Evolutionary conservation across 2,888 invertebrate genomes (phyloP), one percentile per base, ranked within the genome.

Genomic region (Orthosia incerta): DNA sequence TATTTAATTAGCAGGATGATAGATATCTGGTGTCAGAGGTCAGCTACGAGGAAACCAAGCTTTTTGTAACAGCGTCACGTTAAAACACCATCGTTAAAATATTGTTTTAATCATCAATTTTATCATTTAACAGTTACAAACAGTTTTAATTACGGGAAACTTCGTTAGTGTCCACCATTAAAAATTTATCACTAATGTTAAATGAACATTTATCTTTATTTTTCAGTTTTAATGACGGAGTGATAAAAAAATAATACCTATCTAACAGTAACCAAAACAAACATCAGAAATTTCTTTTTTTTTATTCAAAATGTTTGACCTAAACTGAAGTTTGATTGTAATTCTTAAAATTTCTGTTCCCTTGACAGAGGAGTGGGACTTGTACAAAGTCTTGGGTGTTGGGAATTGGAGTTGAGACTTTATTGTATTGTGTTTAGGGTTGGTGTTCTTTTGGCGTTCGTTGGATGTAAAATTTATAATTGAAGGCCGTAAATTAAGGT

Each of bases 401-500:
- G 4, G 5, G 11, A 53, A 65, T 26, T 63, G 9, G 46, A 88
- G 66, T 76, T 55, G 45, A 55, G 46, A 63, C 83, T 79, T 76
- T 86, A 82, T 76, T 1, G 0, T n/a, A 7, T 53, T 45, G 1
- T 15, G 0, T 4, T 72, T 82, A 92, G 74, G 77, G 90, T 85
- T 67, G 68, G 74, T 48, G 74, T 84, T 87, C 4, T 61, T 45
- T 76, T 86, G 75, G 57, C 45, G 68, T 82, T 82, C 63, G 79
- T 88, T 88, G 89, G 92, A 94, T 94, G 93, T 93, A 90, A 94
- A 95, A 93, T 96, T 96, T 95, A 95, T 96, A 96, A 96, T 96
- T 96, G 96, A 94, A 93, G 93, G 94, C 91, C 95, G 96, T 96
- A 96, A 96, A 96, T 96, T 96, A 96, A 96, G 95, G 96, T 96